Evolutionary conservation across 2,888 invertebrate genomes (phyloP), one percentile per base, ranked within the genome.

Genomic region (Drosophila kokeensis): DNA sequence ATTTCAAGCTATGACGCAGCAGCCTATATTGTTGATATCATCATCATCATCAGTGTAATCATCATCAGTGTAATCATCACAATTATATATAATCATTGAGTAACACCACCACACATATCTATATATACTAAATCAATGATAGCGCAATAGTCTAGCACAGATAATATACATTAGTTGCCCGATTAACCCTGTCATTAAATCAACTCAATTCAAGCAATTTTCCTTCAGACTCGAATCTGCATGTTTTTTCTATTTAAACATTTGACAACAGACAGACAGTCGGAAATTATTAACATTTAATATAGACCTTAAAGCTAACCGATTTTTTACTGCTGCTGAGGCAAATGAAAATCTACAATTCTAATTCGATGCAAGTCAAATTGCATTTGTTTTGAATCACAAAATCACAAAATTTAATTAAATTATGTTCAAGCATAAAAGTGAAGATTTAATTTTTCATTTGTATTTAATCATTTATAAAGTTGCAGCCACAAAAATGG

Each of bases 1-100:
- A 53, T 69, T 60, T 61, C 42, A 21, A 62, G 45, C 57, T 78
- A 67, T 77, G 77, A 73, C 69, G 77, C 69, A 76, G 68, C 40
- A 45, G 63, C 58, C 45, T 55, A 52, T 52, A 52, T 55, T 65
- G 54, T 69, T 72, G 67, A 54, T 72, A 65, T 65, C 61, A 72
- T 66, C 64, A 73, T 72, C 40, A 68, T 61, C 7, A 61, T 38
- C 34, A 13, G 61, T 64, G 69, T 64, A 34, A 72, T 58, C 27
- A 13, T 13, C 45, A 21, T 7, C 6, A 21, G 13, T 21, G 7
- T 45, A 45, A 45, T 45, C 24, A 45, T 45, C 21, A 45, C 45
- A 24, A 24, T 24, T 45, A 24, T 24, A 24, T 45, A 8, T 45
- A 45, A 24, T 45, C 24, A 8, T 45, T 45, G 24, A 15, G 45